Base-by-base conservation (phyloP, 2,888 invertebrate genomes). In the Hemithea aestivaria region DNA sequence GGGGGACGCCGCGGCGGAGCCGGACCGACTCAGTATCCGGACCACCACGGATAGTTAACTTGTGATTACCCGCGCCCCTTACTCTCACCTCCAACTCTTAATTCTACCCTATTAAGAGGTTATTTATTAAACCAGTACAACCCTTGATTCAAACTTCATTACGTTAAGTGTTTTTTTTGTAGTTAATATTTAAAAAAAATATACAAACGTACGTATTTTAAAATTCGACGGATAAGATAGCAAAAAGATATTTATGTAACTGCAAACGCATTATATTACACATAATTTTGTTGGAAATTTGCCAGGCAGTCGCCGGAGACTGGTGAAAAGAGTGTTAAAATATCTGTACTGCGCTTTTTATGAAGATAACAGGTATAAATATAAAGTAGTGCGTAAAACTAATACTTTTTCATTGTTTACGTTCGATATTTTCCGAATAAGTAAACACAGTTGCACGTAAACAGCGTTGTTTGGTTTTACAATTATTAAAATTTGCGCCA, bases 21-120 rank as follows among this genome's bases (percentile, higher is more conserved):
- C 26, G 26, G 25, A 10, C 8, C 1, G 20, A 7, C 35, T 31
- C 25, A 11, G 16, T 16, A 16, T 44, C 40, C 48, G 35, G 45
- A 49, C 52, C 40, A 54, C 56, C 63, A 72, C 61, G 71, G 67
- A 62, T 70, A 66, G 72, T 74, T 72, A 74, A 63, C 66, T 67
- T 54, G 58, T 61, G 66, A 66, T 66, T 68, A 69, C 57, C 44
- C 53, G 36, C 53, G 36, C 10, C 33, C 41, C 26, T 36, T 28
- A 29, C 29, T 22, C 36, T 7, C 8, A 35, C 20, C 32, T n/a
- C n/a, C n/a, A n/a, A n/a, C 23, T 40, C 41, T 38, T 30, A 36
- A 35, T 35, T 33, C 40, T 38, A 33, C 27, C 38, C 40, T 40
- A 35, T 40, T 38, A 43, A 42, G 33, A 27, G 22, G 24, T 12